A percentile compares a stretch with the other conserved stretches of the same genome.
These are phyloP conservation scores for Apodemus speciosus DNA, from an alignment of 2,113 vertebrate species.

Conservation along the genomic window DNA sequence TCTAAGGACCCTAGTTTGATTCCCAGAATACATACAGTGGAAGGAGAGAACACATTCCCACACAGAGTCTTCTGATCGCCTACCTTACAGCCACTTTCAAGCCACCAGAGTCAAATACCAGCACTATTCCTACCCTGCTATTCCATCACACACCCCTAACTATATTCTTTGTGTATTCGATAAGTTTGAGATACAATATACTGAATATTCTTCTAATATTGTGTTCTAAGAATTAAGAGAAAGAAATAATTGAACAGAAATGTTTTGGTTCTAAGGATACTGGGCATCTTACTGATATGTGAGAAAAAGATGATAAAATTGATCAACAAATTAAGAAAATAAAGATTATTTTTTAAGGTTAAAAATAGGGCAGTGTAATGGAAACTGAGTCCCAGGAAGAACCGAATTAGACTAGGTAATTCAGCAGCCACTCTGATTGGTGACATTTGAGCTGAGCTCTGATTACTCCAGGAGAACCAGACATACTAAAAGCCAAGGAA, in stretches of 20 bases:
- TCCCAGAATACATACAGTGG: not conserved
- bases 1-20: not conserved
- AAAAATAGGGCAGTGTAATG: not conserved
- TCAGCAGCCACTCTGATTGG: accelerated
- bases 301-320: not conserved
- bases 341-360: not conserved
- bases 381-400: not conserved
- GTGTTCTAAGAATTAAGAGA: not conserved
- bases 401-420: not conserved
- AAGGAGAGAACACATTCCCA: not conserved
- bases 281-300: not conserved
- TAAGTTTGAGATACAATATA: not conserved
- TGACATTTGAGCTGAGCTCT: not conserved
- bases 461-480: not conserved
- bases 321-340: not conserved
- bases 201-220: too few species aligned
- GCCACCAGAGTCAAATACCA: not conserved
- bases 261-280: not conserved
- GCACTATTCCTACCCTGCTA: not conserved
- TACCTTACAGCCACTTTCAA: not conserved
- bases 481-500: not conserved
- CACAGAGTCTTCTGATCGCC: too few species aligned
- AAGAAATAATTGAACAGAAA: not conserved
- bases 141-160: not conserved
- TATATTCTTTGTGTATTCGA: not conserved